Evolutionary conservation across 2,888 invertebrate genomes (phyloP), one percentile per base, ranked within the genome.

Genomic region (Apodemia zela): DNA sequence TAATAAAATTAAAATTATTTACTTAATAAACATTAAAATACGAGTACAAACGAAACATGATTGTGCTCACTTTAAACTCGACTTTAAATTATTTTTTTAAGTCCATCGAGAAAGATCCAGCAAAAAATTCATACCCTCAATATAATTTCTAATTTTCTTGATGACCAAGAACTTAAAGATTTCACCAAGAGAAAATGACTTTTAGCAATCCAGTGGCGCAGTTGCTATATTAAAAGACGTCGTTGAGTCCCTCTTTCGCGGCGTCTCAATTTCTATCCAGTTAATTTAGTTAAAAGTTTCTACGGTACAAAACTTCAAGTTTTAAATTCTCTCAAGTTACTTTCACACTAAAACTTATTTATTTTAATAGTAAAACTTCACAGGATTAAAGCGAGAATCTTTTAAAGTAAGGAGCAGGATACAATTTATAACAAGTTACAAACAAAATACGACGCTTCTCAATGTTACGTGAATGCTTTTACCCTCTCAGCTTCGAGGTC

Each of bases 241-340:
- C 45, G 45, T 47, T 68, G 67, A 69, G 72, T 72, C 69, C 71
- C 71, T n/a, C 71, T 71, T 70, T 74, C 45, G 75, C 68, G 72
- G 72, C 72, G 75, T 77, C 78, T 81, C 78, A 79, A 81, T 81
- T 79, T 77, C 75, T 76, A 77, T 82, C 75, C 82, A 76, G 78
- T 77, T 79, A 82, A 82, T 87, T 88, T 82, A 81, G 77, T 80
- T 78, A 72, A 84, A 85, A 88, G 80, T 84, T 85, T 81, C 29
- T n/a, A 57, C 29, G 54, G 15, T 57, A 57, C 29, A 29, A 57
- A 57, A 57, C 54, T 57, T 57, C 3, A 7, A 57, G 33, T 35
- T 47, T 60, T 29, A 60, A 51, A 51, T 42, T 63, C 38, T 63
- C 59, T 65, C 58, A 45, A 18, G 59, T 62, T 57, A 62, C 57